Evolutionary conservation across 2,797 vertebrate genomes (phyloP), one percentile per base, ranked within the genome.

Genomic region (Ptychadena robeensis): DNA sequence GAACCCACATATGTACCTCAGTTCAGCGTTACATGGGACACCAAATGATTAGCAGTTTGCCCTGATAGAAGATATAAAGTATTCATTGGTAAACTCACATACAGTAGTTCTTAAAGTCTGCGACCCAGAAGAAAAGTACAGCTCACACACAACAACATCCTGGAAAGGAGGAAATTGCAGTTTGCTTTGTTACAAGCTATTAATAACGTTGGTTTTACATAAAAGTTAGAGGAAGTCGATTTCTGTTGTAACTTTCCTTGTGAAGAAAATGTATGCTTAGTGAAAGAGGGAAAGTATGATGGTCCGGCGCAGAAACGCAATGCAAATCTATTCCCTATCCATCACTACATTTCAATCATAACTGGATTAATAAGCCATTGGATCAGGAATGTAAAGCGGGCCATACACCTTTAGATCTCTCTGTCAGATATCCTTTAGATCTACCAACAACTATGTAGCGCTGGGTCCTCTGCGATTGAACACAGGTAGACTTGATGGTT

Each of bases 151-250:
- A 38, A 40, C 61, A 83, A 74, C 70, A 74, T 80, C 77, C 82
- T 79, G 82, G 31, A 73, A 22, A 35, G 66, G 63, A 65, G 82
- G 82, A 84, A 80, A 73, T 40, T 80, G 63, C 65, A 59, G 71
- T n/a, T 68, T 70, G 28, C 18, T 66, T 77, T 76, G 63, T 66
- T 65, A 34, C 59, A 34, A 5, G 14, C 82, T 80, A 84, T 80
- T 74, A 34, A 84, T 84, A 80, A 73, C 44, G 9, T 25, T 35
- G 59, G 38, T 79, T 61, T 68, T 78, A 37, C 59, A 15, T 65
- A 6, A 72, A 66, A 77, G 18, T 63, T 66, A 25, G 27, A 66
- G 74, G 74, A 66, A 66, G 74, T 66, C 2, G 8, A 12, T 25
- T 53, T 53, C 6, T 61, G 59, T 61, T 28, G 25, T 0, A 40